A percentile compares a stretch with the other conserved stretches of the same genome.
phyloP scores from a whole-genome alignment of 92 coral and sea anemone species.

The Parazoanthus swiftii region DNA sequence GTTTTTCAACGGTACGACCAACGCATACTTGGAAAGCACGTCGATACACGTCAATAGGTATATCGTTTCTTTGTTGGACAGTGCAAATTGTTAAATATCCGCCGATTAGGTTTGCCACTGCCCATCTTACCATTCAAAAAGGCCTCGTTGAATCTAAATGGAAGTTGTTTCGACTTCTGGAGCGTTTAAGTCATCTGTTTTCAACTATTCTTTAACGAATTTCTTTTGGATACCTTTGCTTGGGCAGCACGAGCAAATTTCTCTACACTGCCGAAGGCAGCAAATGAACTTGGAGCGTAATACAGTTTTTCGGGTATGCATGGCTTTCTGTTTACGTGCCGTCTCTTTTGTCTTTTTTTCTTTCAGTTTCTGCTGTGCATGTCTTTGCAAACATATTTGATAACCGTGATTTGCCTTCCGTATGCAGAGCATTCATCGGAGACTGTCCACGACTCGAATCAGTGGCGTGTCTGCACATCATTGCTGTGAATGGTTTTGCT shows the following conservation, averaged over 20 bases:
- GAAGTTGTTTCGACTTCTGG: not conserved
- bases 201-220: not conserved
- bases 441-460: too few species aligned
- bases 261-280: too few species aligned
- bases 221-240: not conserved
- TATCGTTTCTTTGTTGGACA: not conserved
- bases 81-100: slow-evolving; percentile 34
- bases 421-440: too few species aligned
- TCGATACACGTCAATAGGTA: slow-evolving; percentile 36
- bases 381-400: too few species aligned
- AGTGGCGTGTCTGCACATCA: too few species aligned
- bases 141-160: not conserved
- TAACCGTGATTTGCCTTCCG: too few species aligned
- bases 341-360: too few species aligned
- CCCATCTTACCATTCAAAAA: not conserved
- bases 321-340: too few species aligned
- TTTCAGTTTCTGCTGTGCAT: too few species aligned
- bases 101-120: slow-evolving; percentile 49
- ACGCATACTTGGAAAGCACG: slow-evolving; percentile 37
- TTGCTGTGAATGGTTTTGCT: too few species aligned
- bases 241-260: not conserved
- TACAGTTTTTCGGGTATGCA: too few species aligned
- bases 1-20: slow-evolving; percentile 34
- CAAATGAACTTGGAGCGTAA: too few species aligned
- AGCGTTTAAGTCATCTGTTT: not conserved